phyloP scores from a whole-genome alignment of 37 sponge, comb jelly and placozoan species.

The Spongilla lacustris region DNA sequence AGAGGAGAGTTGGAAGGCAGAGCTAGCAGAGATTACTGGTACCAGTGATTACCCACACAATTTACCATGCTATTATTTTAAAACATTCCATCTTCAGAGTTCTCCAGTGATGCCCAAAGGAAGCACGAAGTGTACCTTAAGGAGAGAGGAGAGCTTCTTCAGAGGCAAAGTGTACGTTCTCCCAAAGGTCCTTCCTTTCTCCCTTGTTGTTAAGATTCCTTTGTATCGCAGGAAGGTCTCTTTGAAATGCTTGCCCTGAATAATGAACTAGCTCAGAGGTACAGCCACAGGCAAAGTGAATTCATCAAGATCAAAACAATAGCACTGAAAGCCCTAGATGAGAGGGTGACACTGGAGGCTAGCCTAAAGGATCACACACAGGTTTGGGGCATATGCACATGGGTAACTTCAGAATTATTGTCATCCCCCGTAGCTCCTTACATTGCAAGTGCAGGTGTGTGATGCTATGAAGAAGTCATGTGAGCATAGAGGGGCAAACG shows the following conservation, averaged over 20 bases:
- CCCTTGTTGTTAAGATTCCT: not conserved
- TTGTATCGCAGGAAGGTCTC: not conserved
- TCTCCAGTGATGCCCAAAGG: constrained; percentile 36
- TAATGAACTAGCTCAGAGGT: constrained; percentile 3
- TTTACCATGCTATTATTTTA: not conserved
- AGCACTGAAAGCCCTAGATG: constrained; percentile 52
- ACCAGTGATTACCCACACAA: not conserved
- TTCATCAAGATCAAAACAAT: constrained; percentile 18
- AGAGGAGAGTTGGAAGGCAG: constrained; percentile 44
- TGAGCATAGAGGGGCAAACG: constrained; percentile 22
- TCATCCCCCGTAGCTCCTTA: constrained; percentile 29
- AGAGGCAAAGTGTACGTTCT: constrained; percentile 11
- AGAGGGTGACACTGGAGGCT: constrained; percentile 39
- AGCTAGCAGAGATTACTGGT: constrained; percentile 52
- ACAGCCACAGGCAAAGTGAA: constrained; percentile 12
- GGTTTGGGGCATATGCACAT: constrained; percentile 9
- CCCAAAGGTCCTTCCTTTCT: not conserved
- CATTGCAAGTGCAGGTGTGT: constrained; percentile 29
- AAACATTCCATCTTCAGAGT: constrained; percentile 13
- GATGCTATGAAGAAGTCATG: constrained; percentile 26
- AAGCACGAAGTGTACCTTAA: constrained; percentile 29
- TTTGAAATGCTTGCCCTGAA: constrained; percentile 7
- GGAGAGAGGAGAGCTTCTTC: constrained; percentile 23
- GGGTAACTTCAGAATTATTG: no score
- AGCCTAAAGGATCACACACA: constrained; percentile 53